These are phyloP conservation scores for Notocelia uddmanniana DNA, from an alignment of 2,888 invertebrate genomes.

Conservation along the genomic window DNA sequence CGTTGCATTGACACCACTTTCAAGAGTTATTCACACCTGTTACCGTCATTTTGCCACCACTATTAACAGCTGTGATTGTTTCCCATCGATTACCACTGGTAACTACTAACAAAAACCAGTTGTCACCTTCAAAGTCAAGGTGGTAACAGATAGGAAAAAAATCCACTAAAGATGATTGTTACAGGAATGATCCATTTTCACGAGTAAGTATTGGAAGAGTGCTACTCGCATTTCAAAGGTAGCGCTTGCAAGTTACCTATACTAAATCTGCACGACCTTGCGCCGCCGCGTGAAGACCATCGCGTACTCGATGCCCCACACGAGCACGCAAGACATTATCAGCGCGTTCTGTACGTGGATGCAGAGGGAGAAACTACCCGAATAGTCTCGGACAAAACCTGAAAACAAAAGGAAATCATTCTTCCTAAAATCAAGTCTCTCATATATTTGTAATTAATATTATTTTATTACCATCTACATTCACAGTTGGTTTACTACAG, in stretches of 20 bases:
- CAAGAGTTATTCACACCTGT: too few relatives aligned
- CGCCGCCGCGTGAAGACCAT: conserved; percentile 75
- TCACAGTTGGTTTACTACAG: too few relatives aligned
- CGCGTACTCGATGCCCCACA: conserved; percentile 89
- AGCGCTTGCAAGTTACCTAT: neutral
- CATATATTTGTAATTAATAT: too few relatives aligned
- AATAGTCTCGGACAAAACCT: conserved; percentile 90
- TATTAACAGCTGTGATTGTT: too few relatives aligned
- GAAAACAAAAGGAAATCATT: conserved; percentile 54
- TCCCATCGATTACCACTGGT: too few relatives aligned
- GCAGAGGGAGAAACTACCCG: conserved; percentile 88
- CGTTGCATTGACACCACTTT: neutral
- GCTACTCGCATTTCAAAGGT: neutral
- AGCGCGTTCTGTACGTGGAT: conserved; percentile 90
- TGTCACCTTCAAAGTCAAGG: too few relatives aligned
- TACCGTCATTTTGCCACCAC: too few relatives aligned
- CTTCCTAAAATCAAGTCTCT: too few relatives aligned
- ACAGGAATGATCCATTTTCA: neutral
- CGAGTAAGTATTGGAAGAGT: neutral
- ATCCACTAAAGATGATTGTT: too few relatives aligned
- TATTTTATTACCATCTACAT: too few relatives aligned
- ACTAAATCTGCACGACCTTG: conserved; percentile 80
- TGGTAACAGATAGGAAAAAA: too few relatives aligned
- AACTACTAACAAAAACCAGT: too few relatives aligned
- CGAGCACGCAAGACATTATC: conserved; percentile 88